Evolutionary conservation across 1,140 invertebrate species (phyloP), one percentile per base, ranked within the genome.

Genomic region (Hylyphantes graminicola): DNA sequence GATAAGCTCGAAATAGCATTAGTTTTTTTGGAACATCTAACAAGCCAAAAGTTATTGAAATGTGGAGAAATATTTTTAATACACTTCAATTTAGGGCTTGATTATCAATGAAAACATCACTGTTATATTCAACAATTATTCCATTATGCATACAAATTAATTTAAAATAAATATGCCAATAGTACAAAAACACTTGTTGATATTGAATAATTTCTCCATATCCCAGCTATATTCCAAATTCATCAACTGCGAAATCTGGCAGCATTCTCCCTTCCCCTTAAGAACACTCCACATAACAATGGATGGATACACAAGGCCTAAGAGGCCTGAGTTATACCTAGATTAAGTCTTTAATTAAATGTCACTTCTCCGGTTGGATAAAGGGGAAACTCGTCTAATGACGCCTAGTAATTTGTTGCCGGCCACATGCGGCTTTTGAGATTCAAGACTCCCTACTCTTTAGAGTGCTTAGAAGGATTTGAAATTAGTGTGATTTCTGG

Each of bases 271-370:
- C 21, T 74, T 76, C 50, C 35, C 76, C 63, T 51, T 7, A 67
- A 61, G 76, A 15, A 15, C 61, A 35, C 50, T 78, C 67, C 13
- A 54, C 35, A 15, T 53, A 11, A 78, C 63, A 54, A 78, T 67
- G 35, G n/a, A 61, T 15, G 35, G 15, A 64, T 51, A 13, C 21
- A 63, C 50, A 19, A 51, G 53, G 59, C 35, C 48, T n/a, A 64
- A 67, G 63, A 35, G 76, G 63, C 50, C 35, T 78, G 63, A 78
- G 67, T 78, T 78, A 78, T 61, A 78, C 76, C 63, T 67, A 67
- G 76, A 78, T 78, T 78, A 78, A 78, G 76, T 78, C 76, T 78
- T 78, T 78, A 78, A 78, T 78, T 78, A 78, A 78, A 78, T 67
- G 76, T 67, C 76, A 78, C 76, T 65, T 78, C 55, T 78, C 35